Evolutionary conservation across 2,888 invertebrate species (phyloP).

Genomic region (Clunio marinus): DNA sequence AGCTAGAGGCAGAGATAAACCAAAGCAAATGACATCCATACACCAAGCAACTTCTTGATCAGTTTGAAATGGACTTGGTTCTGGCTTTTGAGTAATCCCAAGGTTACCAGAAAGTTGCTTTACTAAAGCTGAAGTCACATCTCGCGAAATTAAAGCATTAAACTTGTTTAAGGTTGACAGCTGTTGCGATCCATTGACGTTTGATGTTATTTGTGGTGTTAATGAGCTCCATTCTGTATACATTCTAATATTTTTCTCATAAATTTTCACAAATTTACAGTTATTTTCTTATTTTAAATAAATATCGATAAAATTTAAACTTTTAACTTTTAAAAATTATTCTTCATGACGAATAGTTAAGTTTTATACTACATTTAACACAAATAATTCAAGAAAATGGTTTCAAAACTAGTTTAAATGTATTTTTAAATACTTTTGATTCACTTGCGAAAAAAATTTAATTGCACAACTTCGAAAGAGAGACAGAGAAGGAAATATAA

Average conservation of each 20-base stretch:
- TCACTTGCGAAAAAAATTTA: too few species aligned
- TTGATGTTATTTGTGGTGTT: slow-evolving; percentile 50
- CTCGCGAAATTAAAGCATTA: slow-evolving; percentile 57
- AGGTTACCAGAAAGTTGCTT: slow-evolving; percentile 55
- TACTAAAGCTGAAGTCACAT: slow-evolving; percentile 55
- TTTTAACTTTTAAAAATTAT: too few species aligned
- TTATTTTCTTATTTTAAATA: slow-evolving; percentile 16
- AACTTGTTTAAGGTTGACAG: slow-evolving; percentile 60
- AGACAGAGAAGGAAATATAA: too few species aligned
- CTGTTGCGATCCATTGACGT: slow-evolving; percentile 53
- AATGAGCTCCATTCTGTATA: slow-evolving; percentile 58
- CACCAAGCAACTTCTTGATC: slow-evolving; percentile 87
- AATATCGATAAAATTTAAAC: too few species aligned
- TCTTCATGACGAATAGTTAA: too few species aligned
- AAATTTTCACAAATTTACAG: slow-evolving; percentile 24
- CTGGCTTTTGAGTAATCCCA: slow-evolving; percentile 73
- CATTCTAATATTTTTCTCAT: slow-evolving; percentile 48
- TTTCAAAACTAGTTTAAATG: too few species aligned
- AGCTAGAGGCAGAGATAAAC: slow-evolving; percentile 79
- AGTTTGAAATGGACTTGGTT: slow-evolving; percentile 76
- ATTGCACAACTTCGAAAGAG: too few species aligned
- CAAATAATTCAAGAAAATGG: too few species aligned
- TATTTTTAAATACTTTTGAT: too few species aligned
- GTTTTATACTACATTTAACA: too few species aligned
- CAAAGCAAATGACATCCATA: slow-evolving; percentile 84